Evolutionary conservation across 2,113 vertebrate species (phyloP).

Genomic region (Rhineura floridana): DNA sequence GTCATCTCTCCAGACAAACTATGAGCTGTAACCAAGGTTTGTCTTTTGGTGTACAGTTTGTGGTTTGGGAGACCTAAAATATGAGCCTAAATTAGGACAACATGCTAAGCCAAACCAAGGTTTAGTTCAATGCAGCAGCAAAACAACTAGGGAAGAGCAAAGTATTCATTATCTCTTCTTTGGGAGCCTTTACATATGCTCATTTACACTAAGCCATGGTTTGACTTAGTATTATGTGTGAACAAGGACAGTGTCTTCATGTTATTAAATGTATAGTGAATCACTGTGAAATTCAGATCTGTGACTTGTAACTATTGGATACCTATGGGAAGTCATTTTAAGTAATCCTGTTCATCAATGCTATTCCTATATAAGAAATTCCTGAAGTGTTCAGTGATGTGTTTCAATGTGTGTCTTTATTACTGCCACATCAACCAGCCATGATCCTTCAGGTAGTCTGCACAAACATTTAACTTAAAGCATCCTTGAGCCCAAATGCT

Average conservation of each 20-base stretch:
- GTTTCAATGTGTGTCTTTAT: neutral
- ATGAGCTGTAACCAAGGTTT: too few species aligned
- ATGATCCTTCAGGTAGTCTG: neutral
- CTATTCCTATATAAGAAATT: neutral
- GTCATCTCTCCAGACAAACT: too few species aligned
- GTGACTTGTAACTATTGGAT: neutral
- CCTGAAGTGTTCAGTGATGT: neutral
- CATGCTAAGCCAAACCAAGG: too few species aligned
- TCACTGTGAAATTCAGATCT: neutral
- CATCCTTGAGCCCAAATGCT: neutral
- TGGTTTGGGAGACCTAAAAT: too few species aligned
- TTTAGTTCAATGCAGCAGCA: neutral
- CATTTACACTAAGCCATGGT: too few species aligned
- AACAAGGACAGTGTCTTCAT: fast-evolving
- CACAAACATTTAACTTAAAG: neutral
- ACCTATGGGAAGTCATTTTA: neutral
- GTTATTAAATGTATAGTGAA: neutral
- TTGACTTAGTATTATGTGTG: too few species aligned
- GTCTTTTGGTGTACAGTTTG: too few species aligned
- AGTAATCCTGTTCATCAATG: neutral
- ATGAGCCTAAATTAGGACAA: too few species aligned
- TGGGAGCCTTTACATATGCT: too few species aligned
- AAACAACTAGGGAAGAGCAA: neutral
- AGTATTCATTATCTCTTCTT: too few species aligned
- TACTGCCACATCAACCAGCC: fast-evolving